phyloP scores from a whole-genome alignment of 2,888 invertebrate genomes.

The Phaonia tiefii region DNA sequence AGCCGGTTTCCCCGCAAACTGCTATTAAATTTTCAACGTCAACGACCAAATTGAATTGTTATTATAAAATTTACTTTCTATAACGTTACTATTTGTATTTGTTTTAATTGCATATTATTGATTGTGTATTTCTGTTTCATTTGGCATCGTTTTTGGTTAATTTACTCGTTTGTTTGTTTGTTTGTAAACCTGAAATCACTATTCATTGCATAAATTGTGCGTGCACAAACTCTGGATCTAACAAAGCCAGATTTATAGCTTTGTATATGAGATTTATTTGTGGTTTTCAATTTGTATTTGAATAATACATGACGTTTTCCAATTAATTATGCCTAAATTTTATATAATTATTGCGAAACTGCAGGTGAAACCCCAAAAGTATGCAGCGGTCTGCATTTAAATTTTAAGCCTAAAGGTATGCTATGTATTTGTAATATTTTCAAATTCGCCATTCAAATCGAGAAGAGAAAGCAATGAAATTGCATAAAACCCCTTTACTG shows the following conservation, averaged over 20 bases:
- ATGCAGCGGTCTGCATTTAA: not conserved
- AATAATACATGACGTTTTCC: too few relatives aligned
- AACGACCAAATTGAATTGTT: too few relatives aligned
- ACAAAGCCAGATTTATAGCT: slow-evolving; percentile 10
- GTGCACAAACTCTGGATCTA: not conserved
- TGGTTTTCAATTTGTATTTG: not conserved
- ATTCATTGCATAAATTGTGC: slow-evolving; percentile 13
- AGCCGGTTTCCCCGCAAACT: too few relatives aligned
- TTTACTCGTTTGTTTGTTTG: slow-evolving; percentile 17
- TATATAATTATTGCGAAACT: not conserved
- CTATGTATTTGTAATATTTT: too few relatives aligned
- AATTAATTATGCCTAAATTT: slow-evolving; percentile 2
- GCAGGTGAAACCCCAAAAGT: not conserved
- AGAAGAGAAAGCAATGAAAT: too few relatives aligned
- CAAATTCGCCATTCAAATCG: too few relatives aligned
- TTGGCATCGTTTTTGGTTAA: slow-evolving; percentile 26
- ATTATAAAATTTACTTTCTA: too few relatives aligned
- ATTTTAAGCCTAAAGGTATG: too few relatives aligned
- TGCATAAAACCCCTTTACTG: too few relatives aligned
- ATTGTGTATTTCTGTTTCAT: not conserved
- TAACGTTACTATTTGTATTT: too few relatives aligned
- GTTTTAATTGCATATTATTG: slow-evolving; percentile 1
- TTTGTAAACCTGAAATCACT: not conserved
- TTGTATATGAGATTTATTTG: slow-evolving; percentile 22
- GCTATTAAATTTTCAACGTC: too few relatives aligned